Evolutionary conservation across 1,140 invertebrate genomes (phyloP).

Genomic region (Bombus consobrinus): DNA sequence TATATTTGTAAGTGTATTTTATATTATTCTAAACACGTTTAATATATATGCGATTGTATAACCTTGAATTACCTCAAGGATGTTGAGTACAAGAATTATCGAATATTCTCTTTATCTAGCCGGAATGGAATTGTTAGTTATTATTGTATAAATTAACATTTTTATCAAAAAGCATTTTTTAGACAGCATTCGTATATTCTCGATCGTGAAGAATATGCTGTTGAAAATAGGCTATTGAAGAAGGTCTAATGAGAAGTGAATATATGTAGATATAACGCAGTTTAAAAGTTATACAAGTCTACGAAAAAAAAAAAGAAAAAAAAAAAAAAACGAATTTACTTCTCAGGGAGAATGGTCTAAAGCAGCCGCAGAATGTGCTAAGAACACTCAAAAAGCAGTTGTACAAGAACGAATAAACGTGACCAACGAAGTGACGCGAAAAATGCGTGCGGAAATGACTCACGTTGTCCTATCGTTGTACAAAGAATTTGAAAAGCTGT

Average conservation of each 20-base stretch:
- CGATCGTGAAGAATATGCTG: no score
- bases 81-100: neutral
- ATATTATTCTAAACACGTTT: neutral
- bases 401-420: constrained; percentile 69
- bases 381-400: constrained; percentile 69
- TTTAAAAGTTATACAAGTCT: neutral
- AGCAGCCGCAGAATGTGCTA: constrained; percentile 49
- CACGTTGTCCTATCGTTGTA: constrained; percentile 65
- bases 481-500: constrained; percentile 69
- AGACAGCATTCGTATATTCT: no score
- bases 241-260: no score
- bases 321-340: neutral
- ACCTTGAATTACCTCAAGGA: neutral
- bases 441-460: constrained; percentile 72
- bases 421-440: constrained; percentile 69
- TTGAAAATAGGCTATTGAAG: no score
- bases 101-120: neutral
- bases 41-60: neutral
- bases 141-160: no score
- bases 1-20: neutral
- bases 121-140: neutral
- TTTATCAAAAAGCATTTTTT: no score
- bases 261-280: neutral
- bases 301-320: neutral
- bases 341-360: constrained; percentile 52